Evolutionary conservation across 1,140 invertebrate genomes (phyloP).

Genomic region (Drosophila suzukii): DNA sequence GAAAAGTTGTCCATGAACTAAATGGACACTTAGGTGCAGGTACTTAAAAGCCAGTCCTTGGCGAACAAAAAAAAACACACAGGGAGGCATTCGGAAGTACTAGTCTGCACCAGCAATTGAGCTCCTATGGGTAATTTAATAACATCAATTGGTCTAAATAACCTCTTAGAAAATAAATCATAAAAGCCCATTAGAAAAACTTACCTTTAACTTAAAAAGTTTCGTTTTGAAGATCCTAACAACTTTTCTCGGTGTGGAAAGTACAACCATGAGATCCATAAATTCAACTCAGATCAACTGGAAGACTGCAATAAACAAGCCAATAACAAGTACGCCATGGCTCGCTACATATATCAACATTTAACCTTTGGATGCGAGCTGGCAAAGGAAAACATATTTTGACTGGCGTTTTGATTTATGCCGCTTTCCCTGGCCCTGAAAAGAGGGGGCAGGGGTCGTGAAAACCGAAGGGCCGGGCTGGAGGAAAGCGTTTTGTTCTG

Average conservation of each 20-base stretch:
- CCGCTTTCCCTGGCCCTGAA: slow-evolving; percentile 22
- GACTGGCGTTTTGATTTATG: slow-evolving; percentile 78
- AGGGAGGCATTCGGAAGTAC: background rate
- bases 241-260: background rate
- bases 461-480: slow-evolving; percentile 4
- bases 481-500: slow-evolving; percentile 59
- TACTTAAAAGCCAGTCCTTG: slow-evolving; percentile 23
- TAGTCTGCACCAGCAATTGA: background rate
- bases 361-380: slow-evolving; percentile 40
- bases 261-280: background rate
- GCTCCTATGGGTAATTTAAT: too few relatives aligned
- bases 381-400: slow-evolving; percentile 75
- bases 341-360: slow-evolving; percentile 30
- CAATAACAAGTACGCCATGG: slow-evolving; percentile 33
- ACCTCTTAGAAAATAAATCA: too few relatives aligned
- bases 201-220: too few relatives aligned
- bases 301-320: slow-evolving; percentile 32
- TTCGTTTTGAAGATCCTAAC: too few relatives aligned
- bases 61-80: slow-evolving; percentile 7
- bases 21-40: slow-evolving; percentile 48
- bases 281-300: slow-evolving; percentile 10
- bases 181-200: too few relatives aligned
- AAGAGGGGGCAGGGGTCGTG: background rate
- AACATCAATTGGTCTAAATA: too few relatives aligned
- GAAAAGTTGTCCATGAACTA: slow-evolving; percentile 36